Conservation (phyloP, 2,797 vertebrate genomes). For the Mormyrops boulengeri region DNA sequence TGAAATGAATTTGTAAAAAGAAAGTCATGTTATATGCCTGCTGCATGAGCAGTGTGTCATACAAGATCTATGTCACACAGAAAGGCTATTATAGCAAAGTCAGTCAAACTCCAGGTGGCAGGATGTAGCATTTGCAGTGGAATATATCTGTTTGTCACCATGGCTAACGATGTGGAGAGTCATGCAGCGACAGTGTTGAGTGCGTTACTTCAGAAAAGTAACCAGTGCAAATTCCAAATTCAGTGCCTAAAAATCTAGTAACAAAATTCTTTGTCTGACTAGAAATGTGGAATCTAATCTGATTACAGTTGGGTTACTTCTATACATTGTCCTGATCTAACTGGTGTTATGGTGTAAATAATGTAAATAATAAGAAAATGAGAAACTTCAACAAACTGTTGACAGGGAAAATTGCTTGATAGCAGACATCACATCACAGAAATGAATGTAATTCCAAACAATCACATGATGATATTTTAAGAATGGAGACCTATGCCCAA, state of each 20-base stretch:
- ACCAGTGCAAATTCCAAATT: background rate
- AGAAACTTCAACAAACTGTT: background rate
- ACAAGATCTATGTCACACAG: conserved; percentile 50
- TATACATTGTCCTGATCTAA: background rate
- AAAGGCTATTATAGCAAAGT: conserved; percentile 32
- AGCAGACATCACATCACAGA: background rate
- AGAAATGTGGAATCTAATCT: background rate
- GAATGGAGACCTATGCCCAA: background rate
- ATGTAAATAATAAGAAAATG: background rate
- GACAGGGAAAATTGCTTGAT: background rate
- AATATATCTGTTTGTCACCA: conserved; percentile 44
- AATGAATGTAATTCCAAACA: background rate
- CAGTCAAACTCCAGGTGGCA: conserved; percentile 24
- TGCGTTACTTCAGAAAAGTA: background rate
- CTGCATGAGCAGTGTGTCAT: conserved; percentile 48
- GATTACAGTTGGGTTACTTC: background rate
- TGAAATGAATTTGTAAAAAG: conserved; percentile 55
- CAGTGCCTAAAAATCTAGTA: background rate
- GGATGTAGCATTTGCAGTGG: conserved; percentile 40
- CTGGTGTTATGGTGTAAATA: background rate
- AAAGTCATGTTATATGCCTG: conserved; percentile 46
- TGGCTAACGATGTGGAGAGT: conserved; percentile 2
- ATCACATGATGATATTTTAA: background rate
- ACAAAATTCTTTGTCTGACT: background rate
- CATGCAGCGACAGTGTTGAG: background rate